Conservation (phyloP, 2,113 vertebrate genomes). For the Platanista minor region DNA sequence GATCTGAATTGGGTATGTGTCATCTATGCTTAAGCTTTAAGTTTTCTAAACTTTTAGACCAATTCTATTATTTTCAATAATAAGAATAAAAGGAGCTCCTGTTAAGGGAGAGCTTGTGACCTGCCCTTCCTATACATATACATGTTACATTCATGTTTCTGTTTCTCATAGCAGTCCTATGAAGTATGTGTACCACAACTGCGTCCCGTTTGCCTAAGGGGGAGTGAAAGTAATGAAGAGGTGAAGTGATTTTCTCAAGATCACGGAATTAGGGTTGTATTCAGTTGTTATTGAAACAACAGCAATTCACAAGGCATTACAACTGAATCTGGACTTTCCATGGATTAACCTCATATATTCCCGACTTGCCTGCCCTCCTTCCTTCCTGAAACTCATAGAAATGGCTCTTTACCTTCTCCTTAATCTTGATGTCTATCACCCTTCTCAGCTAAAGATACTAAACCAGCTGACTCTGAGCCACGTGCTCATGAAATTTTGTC, state of each 20-base stretch:
- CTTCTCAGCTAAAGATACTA: conserved; percentile 9
- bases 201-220: background rate
- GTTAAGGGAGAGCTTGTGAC: background rate
- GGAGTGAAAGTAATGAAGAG: background rate
- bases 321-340: background rate
- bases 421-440: background rate
- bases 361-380: background rate
- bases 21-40: background rate
- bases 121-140: background rate
- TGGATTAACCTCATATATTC: background rate
- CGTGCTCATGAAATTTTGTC: background rate
- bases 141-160: background rate
- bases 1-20: background rate
- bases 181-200: background rate
- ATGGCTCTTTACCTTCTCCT: conserved; percentile 30
- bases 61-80: background rate
- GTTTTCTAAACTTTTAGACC: background rate
- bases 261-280: background rate
- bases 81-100: background rate
- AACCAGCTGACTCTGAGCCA: background rate
- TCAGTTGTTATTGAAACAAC: background rate
- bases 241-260: background rate
- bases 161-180: background rate
- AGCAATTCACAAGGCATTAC: background rate
- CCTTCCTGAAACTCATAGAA: background rate